Evolutionary conservation across 2,113 vertebrate genomes (phyloP).

Genomic region (human): GRCh38 chr12:129539501-129540000

Average conservation of each 20-base stretch:
- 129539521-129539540: too few relatives aligned
- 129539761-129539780: not conserved
- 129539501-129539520: too few relatives aligned
- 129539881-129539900: not conserved
- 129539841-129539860: not conserved
- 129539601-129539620: too few relatives aligned
- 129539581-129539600: too few relatives aligned
- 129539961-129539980: not conserved
- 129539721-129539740: not conserved
- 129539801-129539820: not conserved
- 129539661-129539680: too few relatives aligned
- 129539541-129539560: too few relatives aligned
- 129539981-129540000: not conserved
- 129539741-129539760: not conserved
- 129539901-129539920: not conserved
- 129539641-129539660: too few relatives aligned
- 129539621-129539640: too few relatives aligned
- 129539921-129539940: not conserved
- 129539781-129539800: not conserved
- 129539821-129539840: not conserved
- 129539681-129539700: too few relatives aligned
- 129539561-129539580: too few relatives aligned
- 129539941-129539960: not conserved
- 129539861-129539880: not conserved
- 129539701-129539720: not conserved